Evolutionary conservation across 2,113 vertebrate genomes (phyloP), one percentile per base, ranked within the genome.

Genomic region (Craseonycteris thonglongyai): DNA sequence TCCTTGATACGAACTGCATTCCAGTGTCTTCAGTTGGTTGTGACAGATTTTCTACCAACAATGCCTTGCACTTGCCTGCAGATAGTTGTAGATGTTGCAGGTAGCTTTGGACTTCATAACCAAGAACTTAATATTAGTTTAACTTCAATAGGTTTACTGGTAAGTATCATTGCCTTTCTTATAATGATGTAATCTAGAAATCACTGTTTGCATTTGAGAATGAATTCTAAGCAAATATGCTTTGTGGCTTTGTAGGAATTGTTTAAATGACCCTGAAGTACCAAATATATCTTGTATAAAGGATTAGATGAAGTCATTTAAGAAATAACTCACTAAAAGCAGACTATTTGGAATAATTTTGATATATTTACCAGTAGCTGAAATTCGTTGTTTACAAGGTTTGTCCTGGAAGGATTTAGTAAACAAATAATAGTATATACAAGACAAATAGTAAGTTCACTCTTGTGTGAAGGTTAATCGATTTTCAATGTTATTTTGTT

Each of bases 111-210:
- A 85, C 99, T 99, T 97, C 99, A 99, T 98, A 99, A 99, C 98
- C 99, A 99, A 98, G 99, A 99, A 97, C 98, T 99, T 94, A 99
- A 99, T 98, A 99, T 99, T 98, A 99, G 99, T 97, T 98, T 99
- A 97, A 99, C 99, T 75, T 99, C 99, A 94, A 99, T 99, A 92
- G 99, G 99, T 85, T 98, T 99, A 69, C 98, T 99, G 99, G 99
- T 99, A 96, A 99, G 98, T 98, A 87, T 93, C 86, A 63, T 49
- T 92, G 68, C 56, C 59, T 86, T 95, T 94, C 54, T 84, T 82
- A 66, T 24, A 4, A 75, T 76, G 65, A 82, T 61, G 22, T 78
- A 49, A 86, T 85, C 59, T 85, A 89, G 45, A 93, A 92, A 81
- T 96, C 49, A 80, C 16, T 89, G 6, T 78, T 92, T 5, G 3